Conservation (phyloP, 64 coral and sea anemone species). For the Pachyseris speciosa region DNA sequence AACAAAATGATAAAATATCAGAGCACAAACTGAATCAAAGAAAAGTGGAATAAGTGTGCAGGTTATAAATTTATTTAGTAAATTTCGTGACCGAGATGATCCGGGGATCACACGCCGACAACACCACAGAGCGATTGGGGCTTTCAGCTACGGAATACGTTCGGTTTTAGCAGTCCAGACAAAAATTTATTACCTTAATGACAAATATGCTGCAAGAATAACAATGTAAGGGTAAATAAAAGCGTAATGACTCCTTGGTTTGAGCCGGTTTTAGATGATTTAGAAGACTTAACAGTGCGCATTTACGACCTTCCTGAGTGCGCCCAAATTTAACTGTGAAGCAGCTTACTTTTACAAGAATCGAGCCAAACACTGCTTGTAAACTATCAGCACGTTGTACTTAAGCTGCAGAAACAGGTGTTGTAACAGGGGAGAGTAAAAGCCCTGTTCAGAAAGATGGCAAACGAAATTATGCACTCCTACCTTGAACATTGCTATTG, state of each 20-base stretch:
- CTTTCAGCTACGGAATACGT: not conserved
- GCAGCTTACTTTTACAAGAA: not conserved
- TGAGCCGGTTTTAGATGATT: not conserved
- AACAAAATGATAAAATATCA: too few species aligned
- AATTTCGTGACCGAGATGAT: too few species aligned
- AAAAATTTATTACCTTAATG: not conserved
- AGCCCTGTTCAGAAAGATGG: not conserved
- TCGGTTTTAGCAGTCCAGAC: not conserved
- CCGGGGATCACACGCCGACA: not conserved
- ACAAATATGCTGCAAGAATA: not conserved
- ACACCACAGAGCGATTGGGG: not conserved
- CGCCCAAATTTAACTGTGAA: not conserved
- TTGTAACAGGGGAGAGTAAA: not conserved
- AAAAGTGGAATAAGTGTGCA: too few species aligned
- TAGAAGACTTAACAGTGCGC: not conserved
- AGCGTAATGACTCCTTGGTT: too few species aligned
- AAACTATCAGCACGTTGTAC: too few species aligned
- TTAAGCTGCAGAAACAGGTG: not conserved
- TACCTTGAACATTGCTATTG: slow-evolving; percentile 70
- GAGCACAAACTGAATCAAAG: too few species aligned
- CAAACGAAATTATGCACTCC: not conserved
- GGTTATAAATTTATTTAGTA: too few species aligned
- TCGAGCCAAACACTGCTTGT: not conserved
- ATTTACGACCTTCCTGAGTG: not conserved
- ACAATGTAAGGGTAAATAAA: not conserved